A percentile compares a stretch with the other conserved stretches of the same genome.
phyloP scores from a whole-genome alignment of 2,113 vertebrate species.

The Recurvirostra avosetta region DNA sequence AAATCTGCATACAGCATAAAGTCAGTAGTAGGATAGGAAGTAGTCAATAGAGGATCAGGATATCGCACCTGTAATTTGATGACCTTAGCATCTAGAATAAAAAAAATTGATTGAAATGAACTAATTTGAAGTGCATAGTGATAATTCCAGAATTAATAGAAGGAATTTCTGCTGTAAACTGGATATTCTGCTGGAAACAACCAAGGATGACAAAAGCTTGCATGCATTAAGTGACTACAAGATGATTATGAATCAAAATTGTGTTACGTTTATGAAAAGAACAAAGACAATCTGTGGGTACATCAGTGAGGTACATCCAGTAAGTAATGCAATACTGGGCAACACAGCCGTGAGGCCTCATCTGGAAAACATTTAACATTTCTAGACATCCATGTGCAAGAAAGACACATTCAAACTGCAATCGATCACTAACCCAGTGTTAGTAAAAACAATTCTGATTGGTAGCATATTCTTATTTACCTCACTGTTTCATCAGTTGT shows the following conservation, averaged over 20 bases:
- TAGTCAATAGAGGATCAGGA: not conserved
- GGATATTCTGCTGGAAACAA: not conserved
- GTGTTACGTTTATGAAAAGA: not conserved
- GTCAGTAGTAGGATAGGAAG: not conserved
- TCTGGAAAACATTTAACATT: not conserved
- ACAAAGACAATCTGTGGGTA: not conserved
- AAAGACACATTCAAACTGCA: not conserved
- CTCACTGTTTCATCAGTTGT: not conserved
- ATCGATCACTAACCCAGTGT: not conserved
- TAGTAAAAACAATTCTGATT: not conserved
- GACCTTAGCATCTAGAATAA: not conserved
- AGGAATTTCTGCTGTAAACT: not conserved
- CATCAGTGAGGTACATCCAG: not conserved
- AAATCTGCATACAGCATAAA: not conserved
- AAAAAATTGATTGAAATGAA: not conserved
- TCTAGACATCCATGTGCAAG: not conserved
- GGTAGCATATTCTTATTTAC: not conserved
- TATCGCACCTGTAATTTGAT: not conserved
- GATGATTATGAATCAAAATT: not conserved
- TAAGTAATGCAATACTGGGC: not conserved
- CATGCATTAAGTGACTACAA: not conserved
- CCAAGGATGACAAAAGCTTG: not conserved
- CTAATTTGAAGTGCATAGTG: not conserved
- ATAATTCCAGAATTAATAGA: not conserved
- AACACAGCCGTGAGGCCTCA: not conserved